Percentiles rank a stretch among this genome's conserved stretches.
phyloP scores from a whole-genome alignment of 23 tunicate genomes.

The Styela plicata region DNA sequence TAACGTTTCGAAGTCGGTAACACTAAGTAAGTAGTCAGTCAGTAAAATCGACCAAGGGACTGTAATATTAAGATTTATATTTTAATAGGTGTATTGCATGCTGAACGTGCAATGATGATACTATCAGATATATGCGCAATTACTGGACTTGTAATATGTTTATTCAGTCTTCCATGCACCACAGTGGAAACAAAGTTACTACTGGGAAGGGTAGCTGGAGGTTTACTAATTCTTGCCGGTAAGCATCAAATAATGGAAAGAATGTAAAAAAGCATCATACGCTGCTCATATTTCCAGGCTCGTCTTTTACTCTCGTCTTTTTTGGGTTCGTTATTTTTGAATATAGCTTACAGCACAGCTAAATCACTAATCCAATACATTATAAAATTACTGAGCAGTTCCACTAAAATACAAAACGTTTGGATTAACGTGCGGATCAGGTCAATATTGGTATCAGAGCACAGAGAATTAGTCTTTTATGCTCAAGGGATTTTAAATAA shows the following conservation, averaged over 20 bases:
- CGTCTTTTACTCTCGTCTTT: no score
- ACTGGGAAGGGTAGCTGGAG: slow-evolving; percentile 24
- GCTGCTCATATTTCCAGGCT: no score
- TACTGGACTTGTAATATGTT: slow-evolving; percentile 14
- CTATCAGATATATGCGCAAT: slow-evolving; percentile 17
- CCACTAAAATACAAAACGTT: neutral
- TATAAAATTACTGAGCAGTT: neutral
- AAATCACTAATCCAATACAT: no score
- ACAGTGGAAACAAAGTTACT: neutral
- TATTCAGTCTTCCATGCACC: slow-evolving; percentile 23
- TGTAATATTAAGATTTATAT: no score
- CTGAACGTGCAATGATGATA: slow-evolving; percentile 18
- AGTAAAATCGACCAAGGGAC: no score
- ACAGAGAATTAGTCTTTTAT: neutral
- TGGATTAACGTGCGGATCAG: neutral
- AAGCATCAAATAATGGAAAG: no score
- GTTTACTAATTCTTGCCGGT: slow-evolving; percentile 14
- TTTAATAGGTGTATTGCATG: slow-evolving; percentile 11
- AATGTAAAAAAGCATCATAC: no score
- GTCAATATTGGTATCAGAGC: neutral
- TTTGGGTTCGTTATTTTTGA: no score
- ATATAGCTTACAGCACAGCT: no score
- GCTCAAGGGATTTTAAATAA: no score
- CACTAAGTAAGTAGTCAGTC: no score
- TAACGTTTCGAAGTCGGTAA: no score